These are phyloP conservation scores for Nestor notabilis DNA, from an alignment of 2,113 vertebrate species.

Conservation along the genomic window DNA sequence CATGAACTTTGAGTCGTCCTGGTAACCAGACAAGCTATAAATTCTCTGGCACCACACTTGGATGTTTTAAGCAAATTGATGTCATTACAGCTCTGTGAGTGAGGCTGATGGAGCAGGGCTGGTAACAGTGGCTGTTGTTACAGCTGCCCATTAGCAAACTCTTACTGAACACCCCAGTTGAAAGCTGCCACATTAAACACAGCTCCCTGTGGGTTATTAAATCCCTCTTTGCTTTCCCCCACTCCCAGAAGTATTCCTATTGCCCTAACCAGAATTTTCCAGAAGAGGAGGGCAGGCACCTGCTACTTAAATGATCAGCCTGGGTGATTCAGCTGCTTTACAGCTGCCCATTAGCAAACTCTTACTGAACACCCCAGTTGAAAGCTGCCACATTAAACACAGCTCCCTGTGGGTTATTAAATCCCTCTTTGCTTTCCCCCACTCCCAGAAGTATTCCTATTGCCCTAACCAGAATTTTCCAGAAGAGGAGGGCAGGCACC, in stretches of 20 bases:
- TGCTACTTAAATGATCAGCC: neutral
- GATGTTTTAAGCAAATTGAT: conserved; percentile 15
- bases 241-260: neutral
- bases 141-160: conserved; percentile 15
- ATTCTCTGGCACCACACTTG: neutral
- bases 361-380: neutral
- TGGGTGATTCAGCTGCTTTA: neutral
- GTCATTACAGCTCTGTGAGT: conserved; percentile 18
- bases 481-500: neutral
- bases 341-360: neutral
- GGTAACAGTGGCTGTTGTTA: neutral
- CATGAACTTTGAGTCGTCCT: neutral
- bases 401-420: neutral
- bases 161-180: neutral
- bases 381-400: neutral
- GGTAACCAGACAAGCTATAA: conserved; percentile 20
- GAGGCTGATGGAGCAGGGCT: neutral
- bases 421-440: neutral
- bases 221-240: neutral
- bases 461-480: neutral
- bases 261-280: neutral
- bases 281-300: neutral
- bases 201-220: neutral
- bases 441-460: neutral
- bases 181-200: neutral